These are phyloP conservation scores for Hydrophis major DNA, from an alignment of 2,797 vertebrate species.

Conservation along the genomic window DNA sequence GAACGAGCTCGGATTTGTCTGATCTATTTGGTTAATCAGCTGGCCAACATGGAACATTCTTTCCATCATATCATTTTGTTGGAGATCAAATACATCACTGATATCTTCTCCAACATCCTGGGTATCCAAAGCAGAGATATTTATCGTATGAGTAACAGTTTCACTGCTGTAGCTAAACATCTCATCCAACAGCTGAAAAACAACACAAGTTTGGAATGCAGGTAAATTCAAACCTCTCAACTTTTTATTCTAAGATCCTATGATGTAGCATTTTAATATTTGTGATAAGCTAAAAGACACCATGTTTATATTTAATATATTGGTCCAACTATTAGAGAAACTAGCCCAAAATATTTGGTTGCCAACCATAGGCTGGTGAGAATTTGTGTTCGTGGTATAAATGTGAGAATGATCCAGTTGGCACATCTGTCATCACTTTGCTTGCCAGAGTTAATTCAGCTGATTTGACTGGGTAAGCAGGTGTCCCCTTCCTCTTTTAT, in stretches of 20 bases:
- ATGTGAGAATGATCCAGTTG: neutral
- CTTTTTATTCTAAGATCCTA: neutral
- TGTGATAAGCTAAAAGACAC: neutral
- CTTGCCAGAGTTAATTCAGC: neutral
- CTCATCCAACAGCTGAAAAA: constrained; percentile 78
- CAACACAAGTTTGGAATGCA: constrained; percentile 48
- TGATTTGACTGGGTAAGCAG: neutral
- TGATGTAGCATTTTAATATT: neutral
- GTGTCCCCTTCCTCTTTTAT: neutral
- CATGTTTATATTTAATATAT: rapidly evolving
- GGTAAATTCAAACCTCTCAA: constrained; percentile 62
- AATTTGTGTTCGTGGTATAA: neutral
- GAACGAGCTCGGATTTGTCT: constrained; percentile 79
- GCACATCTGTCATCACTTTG: neutral
- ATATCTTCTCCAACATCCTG: constrained; percentile 78
- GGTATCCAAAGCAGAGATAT: constrained; percentile 85
- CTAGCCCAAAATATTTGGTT: neutral
- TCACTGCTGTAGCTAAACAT: constrained; percentile 84
- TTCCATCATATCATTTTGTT: constrained; percentile 88
- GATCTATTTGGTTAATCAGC: constrained; percentile 83
- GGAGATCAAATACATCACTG: constrained; percentile 86
- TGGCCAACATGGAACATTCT: constrained; percentile 88
- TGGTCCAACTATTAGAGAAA: neutral
- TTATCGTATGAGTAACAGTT: constrained; percentile 96
- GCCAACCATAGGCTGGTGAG: neutral